Base-by-base conservation (phyloP, 2,113 vertebrate genomes). In the Colistium nudipinnis region DNA sequence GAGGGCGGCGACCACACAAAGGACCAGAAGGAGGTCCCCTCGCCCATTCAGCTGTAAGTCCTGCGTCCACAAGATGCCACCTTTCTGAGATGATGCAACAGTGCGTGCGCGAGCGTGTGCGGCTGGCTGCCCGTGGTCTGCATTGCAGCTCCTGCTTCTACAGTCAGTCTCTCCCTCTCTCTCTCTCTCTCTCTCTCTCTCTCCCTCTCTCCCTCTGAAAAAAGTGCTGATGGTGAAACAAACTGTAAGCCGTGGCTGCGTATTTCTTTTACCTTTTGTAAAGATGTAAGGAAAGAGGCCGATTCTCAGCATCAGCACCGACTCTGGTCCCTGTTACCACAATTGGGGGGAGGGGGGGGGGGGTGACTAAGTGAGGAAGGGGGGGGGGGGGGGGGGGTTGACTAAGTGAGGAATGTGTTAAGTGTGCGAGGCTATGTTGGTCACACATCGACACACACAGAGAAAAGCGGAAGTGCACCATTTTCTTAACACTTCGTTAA, bases 101-200 rank as follows among this genome's bases (percentile, higher is more conserved):
- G 57, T 3, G 35, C 47, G 49, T 64, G 70, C 10, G 45, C 12
- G 36, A 14, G 61, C 3, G 41, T 45, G 47, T 59, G 68, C 8
- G 39, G 11, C 11, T 55, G 41, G 53, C 77, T 71, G 76, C 68
- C 66, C 16, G 47, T 64, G 84, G 78, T 77, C 87, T 88, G 90
- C 89, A 91, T 80, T 91, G 89, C 90, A 91, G 89, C 74, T 87
- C 76, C 74, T 39, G 68, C 78, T 76, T 60, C 78, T 76, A 73
- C 80, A 88, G 77, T 82, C 80, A 57, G 78, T 67, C 20, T 76
- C 64, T 74, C 52, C 48, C 45, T 75, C 52, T 62, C 63, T 48
- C 38, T 52, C 31, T 72, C 38, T 47, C 52, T 33, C 33, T 48
- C 25, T 19, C 45, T 54, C 39, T 25, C 62, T 19, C 24, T 35